Base-by-base conservation (phyloP, 2,797 vertebrate genomes). In the Eutrigla gurnardus region DNA sequence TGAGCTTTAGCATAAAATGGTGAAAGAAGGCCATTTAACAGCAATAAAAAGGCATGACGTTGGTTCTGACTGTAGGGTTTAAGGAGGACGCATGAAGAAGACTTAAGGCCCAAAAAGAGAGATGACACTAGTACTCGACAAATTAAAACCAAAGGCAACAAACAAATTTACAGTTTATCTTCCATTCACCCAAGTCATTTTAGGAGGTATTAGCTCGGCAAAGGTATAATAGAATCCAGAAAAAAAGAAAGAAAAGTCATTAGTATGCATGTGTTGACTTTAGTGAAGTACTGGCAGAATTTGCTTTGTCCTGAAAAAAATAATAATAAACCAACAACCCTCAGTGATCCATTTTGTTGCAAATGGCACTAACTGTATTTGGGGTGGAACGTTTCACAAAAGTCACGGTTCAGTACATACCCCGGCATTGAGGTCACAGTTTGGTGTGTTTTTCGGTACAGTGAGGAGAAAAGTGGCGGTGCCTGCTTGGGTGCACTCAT, bases 131-230 rank as follows among this genome's bases (percentile, higher is more conserved):
- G 85, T 73, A 84, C 80, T 78, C 69, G 65, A 86, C 73, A 73
- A 75, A 84, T 88, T 88, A 90, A 85, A 88, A 85, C 88, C 91
- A 91, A 85, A 89, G 79, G 86, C 87, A 93, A 90, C 90, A 92
- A 91, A 91, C 79, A 72, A 49, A 69, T 63, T 62, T 82, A 89
- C 82, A 85, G 82, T 77, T 85, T 71, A 77, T 60, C 70, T 82
- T 91, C 81, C 88, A 89, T 85, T 88, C 85, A 84, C 75, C 80
- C 47, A 86, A 88, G 81, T 78, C 84, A 81, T 80, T 80, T 86
- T 60, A 78, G 84, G 87, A 91, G 90, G 89, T 89, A 90, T 90
- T 61, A 65, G 74, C 68, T 66, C 43, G 45, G 75, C 75, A 73
- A 62, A 78, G 79, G 75, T 86, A 73, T 77, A 79, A 50, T 85